Base-by-base conservation (phyloP, 2,888 invertebrate genomes). In the Thymelicus lineola region DNA sequence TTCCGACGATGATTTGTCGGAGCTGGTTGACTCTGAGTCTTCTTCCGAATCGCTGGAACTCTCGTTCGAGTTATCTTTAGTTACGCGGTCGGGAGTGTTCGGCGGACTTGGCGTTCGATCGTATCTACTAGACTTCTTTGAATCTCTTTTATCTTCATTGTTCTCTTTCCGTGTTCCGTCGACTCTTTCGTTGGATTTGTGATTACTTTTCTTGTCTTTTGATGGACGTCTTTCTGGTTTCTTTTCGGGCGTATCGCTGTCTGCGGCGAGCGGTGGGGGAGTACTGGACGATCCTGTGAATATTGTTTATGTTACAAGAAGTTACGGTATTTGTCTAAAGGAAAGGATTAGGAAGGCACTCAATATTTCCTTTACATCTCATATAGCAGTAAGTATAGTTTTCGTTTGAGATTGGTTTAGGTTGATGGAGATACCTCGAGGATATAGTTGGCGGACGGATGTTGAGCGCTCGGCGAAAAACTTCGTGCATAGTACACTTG, bases 31-130 rank as follows among this genome's bases (percentile, higher is more conserved):
- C 28, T 46, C 35, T 10, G 90, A 90, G 69, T 89, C 87, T 46
- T 82, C 85, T 71, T 90, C 90, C 0, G 91, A 90, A 73, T 91
- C 88, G 72, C 87, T 94, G 75, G 91, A 86, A 79, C 87, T 76
- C 1, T 87, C 88, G 61, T 86, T 84, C 20, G 89, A 87, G 73
- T 86, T 89, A 55, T 87, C 88, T 80, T 92, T 92, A 73, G 87
- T 86, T 45, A 86, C 87, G 1, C 75, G 74, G 75, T 85, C 86
- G 71, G 70, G 73, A 50, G 75, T 82, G 36, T 82, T 85, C 58
- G 81, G 81, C 0, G 91, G 90, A 72, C 89, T 93, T 0, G 89
- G 87, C 0, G 91, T 88, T 66, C 76, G 82, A 35, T 89, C 87
- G 70, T 77, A 83, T 78, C 82, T 88, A 73, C 75, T 86, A 1